Base-by-base conservation (phyloP, 2,888 invertebrate genomes). In the Yponomeuta malinellus region DNA sequence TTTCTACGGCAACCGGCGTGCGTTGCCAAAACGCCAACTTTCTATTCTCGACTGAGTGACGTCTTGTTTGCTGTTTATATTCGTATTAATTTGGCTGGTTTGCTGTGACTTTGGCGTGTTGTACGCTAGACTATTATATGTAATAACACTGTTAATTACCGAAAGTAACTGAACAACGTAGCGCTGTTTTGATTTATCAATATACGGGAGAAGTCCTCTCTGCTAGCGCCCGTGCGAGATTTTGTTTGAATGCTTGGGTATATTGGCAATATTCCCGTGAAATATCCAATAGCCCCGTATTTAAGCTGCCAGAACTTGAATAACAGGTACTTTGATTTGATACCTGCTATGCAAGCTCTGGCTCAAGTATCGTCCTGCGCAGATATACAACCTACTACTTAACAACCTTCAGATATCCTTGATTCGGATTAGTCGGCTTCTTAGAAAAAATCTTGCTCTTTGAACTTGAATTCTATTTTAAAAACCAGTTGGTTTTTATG, bases 21-120 rank as follows among this genome's bases (percentile, higher is more conserved):
- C 33, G 33, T 33, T 65, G 65, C 65, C 65, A 65, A 65, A 65
- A 65, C 52, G 31, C 33, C 12, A 29, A 65, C 65, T 29, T 65
- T 65, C 65, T 65, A 65, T 65, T 65, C 23, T 65, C 33, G 33
- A 65, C 65, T 33, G 52, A 12, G 29, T 65, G 65, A 65, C 65
- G 65, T 65, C 10, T 29, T 8, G 65, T 31, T 65, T 10, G 10
- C 65, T 65, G 65, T 65, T 65, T 65, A 65, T 33, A 65, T 33
- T 33, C 29, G 10, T 65, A 23, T 29, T 29, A 6, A 12, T 59
- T 59, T 2, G 1, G 1, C 15, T 59, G 15, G 15, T 59, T 59
- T 59, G 9, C 43, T 43, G 43, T 43, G 43, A 43, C 43, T 8
- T 43, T 43, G 43, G 43, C 43, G 43, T 43, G 43, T 43, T 43